Evolutionary conservation across 2,888 invertebrate genomes (phyloP).

Genomic region (Elegia similella): DNA sequence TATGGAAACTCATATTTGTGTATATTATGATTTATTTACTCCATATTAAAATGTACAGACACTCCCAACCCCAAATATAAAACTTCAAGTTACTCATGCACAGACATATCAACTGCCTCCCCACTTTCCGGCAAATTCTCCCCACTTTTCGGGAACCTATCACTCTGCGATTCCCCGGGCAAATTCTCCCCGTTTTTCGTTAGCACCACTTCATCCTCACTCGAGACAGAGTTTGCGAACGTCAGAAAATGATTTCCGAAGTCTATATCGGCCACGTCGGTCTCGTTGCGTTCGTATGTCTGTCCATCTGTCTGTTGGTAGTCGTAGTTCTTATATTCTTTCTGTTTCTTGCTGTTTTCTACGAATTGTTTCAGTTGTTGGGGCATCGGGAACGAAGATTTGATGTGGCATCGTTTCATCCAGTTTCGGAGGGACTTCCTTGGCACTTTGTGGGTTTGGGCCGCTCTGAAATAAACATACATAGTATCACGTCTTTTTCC

Average conservation of each 20-base stretch:
- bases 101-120: slow-evolving; percentile 60
- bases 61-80: slow-evolving; percentile 13
- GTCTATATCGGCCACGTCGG: slow-evolving; percentile 48
- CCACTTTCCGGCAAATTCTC: slow-evolving; percentile 24
- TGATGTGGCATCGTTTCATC: slow-evolving; percentile 84
- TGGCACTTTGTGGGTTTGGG: slow-evolving; percentile 82
- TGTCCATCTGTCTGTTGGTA: slow-evolving; percentile 33
- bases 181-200: slow-evolving; percentile 35
- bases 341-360: slow-evolving; percentile 76
- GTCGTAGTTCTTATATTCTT: slow-evolving; percentile 56
- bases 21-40: too few species aligned
- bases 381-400: slow-evolving; percentile 82
- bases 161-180: slow-evolving; percentile 12
- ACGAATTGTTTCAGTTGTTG: slow-evolving; percentile 81
- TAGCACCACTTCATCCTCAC: slow-evolving; percentile 53
- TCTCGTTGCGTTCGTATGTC: slow-evolving; percentile 47
- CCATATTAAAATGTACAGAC: slow-evolving; percentile 2
- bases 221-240: slow-evolving; percentile 49
- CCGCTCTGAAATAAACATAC: slow-evolving; percentile 65
- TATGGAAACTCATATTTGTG: too few species aligned
- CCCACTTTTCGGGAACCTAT: slow-evolving; percentile 31
- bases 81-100: slow-evolving; percentile 46
- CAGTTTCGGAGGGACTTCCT: slow-evolving; percentile 83
- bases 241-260: slow-evolving; percentile 72
- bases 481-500: too few species aligned